phyloP scores from a whole-genome alignment of 2,888 invertebrate species.

The Rhagonycha fulva region DNA sequence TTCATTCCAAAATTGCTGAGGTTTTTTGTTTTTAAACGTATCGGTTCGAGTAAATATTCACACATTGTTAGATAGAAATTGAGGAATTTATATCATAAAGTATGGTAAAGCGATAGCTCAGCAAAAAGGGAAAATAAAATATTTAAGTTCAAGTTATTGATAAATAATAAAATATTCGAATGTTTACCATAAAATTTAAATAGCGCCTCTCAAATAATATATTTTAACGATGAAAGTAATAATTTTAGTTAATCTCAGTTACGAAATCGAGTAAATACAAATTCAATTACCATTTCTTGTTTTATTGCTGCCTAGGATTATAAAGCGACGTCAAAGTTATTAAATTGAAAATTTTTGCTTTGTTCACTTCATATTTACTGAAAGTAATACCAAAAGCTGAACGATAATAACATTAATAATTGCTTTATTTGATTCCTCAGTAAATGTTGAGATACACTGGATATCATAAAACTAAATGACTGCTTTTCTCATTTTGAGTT shows the following conservation, averaged over 20 bases:
- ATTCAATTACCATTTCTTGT: background rate
- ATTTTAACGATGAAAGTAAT: background rate
- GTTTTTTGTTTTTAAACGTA: too few relatives aligned
- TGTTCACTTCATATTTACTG: background rate
- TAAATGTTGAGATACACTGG: conserved; percentile 12
- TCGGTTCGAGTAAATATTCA: too few relatives aligned
- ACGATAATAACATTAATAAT: background rate
- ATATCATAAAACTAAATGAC: conserved; percentile 14
- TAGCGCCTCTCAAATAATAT: background rate
- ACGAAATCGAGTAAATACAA: too few relatives aligned
- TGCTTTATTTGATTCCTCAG: background rate
- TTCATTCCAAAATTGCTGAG: too few relatives aligned
- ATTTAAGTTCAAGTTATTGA: background rate
- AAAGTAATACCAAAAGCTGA: background rate
- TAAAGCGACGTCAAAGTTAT: background rate
- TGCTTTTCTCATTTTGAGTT: conserved; percentile 24
- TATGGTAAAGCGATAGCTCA: background rate
- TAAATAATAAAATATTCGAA: background rate
- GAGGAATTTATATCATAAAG: background rate
- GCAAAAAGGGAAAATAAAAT: background rate
- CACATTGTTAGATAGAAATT: background rate
- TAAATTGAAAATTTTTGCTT: background rate
- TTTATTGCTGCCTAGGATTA: background rate
- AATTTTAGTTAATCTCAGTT: background rate
- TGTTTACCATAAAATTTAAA: background rate